Base-by-base conservation (phyloP, 1,140 invertebrate genomes). In the Drosophila murphyi region DNA sequence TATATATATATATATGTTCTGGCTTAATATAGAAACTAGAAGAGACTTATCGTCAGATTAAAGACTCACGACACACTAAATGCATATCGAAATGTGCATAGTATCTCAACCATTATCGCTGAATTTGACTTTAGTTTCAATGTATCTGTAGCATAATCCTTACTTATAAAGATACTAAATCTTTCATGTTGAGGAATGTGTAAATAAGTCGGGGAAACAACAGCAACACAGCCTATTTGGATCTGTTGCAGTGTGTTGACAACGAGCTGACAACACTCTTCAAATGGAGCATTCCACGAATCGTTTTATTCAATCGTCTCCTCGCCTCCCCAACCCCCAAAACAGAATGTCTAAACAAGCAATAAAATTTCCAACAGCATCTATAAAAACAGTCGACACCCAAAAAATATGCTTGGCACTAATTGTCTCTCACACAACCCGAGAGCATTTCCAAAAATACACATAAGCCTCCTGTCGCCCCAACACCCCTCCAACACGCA, bases 281-380 rank as follows among this genome's bases (percentile, higher is more conserved):
- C 28, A 59, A 29, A 56, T 69, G 51, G 35, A 56, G 64, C 50
- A 35, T 60, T 45, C 65, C 57, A 56, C 41, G 52, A 62, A 63
- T 35, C 72, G 52, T 57, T 63, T 62, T 56, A 50, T 51, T 50
- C 50, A 47, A 55, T 69, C 56, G 35, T 41, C 51, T n/a, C 10
- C 39, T n/a, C 10, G 4, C 39, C 39, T 10, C 39, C 10, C 10
- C 6, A 7, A 41, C 0, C 5, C 7, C 8, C 39, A 41, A 43
- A 8, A 43, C 34, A 41, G 34, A 31, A 35, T 74, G 57, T 56
- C 80, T 60, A 72, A 78, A 72, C 72, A 67, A 83, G 51, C 72
- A 87, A 87, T 87, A 88, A 87, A 88, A 87, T 74, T 88, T 80
- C 72, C 82, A 68, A 72, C 65, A 75, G 45, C 67, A 56, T 62